Percentiles rank a stretch among this genome's conserved stretches.
Conservation (phyloP, 2,113 vertebrate genomes). For the Clarias batrachus region DNA sequence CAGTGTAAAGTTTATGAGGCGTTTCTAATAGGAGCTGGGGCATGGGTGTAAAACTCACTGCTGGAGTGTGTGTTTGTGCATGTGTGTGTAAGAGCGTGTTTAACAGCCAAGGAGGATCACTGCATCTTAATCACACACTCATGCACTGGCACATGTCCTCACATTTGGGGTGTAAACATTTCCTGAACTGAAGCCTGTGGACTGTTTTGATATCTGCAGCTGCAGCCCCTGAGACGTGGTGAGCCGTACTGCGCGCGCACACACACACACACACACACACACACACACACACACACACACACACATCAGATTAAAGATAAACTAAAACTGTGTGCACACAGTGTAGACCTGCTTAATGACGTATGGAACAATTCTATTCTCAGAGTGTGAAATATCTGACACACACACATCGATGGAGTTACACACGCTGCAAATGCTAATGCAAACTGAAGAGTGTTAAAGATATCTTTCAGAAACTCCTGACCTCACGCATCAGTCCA, state of each 20-base stretch:
- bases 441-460: not conserved
- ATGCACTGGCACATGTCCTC: not conserved
- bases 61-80: not conserved
- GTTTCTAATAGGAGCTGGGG: constrained; percentile 35
- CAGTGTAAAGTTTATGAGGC: constrained; percentile 47
- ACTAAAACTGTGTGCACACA: not conserved
- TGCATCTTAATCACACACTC: constrained; percentile 32
- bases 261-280: not conserved
- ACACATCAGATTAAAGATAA: not conserved
- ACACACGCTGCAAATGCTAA: not conserved
- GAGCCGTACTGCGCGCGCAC: not conserved
- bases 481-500: not conserved
- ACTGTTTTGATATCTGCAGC: not conserved
- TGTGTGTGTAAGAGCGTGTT: constrained; percentile 17
- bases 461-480: not conserved
- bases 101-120: constrained; percentile 19
- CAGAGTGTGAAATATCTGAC: not conserved
- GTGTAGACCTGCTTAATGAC: not conserved
- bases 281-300: no score
- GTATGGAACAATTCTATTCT: not conserved
- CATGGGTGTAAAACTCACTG: constrained; percentile 27
- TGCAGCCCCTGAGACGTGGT: not conserved
- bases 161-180: not conserved
- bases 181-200: not conserved
- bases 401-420: not conserved